Evolutionary conservation across 2,888 invertebrate genomes (phyloP).

Genomic region (Sympetrum striolatum): DNA sequence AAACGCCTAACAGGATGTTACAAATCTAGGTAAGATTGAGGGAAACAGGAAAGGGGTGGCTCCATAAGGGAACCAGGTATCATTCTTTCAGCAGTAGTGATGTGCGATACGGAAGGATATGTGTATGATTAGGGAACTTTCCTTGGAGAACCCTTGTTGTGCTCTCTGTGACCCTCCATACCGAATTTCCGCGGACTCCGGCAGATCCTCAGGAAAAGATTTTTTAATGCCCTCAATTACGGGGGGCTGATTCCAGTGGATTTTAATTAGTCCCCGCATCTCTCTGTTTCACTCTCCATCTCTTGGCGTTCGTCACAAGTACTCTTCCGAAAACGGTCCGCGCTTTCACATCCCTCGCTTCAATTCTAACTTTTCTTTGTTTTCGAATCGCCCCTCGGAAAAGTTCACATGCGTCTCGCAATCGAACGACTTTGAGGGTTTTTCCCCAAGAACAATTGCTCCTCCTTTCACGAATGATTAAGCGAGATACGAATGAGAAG

Average conservation of each 20-base stretch:
- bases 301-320: not conserved
- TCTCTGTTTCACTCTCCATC: not conserved
- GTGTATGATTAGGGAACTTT: not conserved
- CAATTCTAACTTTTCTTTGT: not conserved
- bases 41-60: no score
- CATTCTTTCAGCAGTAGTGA: not conserved
- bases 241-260: not conserved
- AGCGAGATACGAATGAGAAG: not conserved
- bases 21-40: no score
- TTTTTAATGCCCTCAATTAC: conserved; percentile 16
- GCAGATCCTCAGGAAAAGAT: not conserved
- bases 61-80: no score
- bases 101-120: not conserved
- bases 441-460: not conserved
- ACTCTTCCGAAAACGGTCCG: not conserved
- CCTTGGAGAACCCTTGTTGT: not conserved
- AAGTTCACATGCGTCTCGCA: not conserved
- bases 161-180: not conserved
- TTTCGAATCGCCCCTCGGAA: not conserved
- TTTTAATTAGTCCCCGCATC: not conserved
- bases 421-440: not conserved
- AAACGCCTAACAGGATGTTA: no score
- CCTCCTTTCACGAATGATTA: not conserved
- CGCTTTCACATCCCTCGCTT: not conserved
- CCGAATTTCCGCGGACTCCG: not conserved